Evolutionary conservation across 1,140 invertebrate genomes (phyloP), one percentile per base, ranked within the genome.

Genomic region (Eciton burchellii): DNA sequence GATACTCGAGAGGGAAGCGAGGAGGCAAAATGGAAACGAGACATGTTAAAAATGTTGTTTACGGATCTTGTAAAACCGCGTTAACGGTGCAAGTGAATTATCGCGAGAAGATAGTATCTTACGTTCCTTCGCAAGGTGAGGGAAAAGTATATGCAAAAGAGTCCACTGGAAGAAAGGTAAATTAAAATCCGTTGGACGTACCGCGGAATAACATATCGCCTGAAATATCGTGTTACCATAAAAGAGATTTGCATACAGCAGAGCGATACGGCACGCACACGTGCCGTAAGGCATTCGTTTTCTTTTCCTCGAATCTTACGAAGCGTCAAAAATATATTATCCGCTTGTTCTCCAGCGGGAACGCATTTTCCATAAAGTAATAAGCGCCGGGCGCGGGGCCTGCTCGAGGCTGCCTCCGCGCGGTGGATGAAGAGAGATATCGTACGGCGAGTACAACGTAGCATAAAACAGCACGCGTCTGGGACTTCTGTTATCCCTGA

Each of bases 341-440:
- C 29, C 49, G 52, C 14, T 54, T 19, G 43, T 41, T 41, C 49
- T 6, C 24, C 59, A 11, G 11, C 8, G 54, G 21, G 29, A 12
- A 3, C 21, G 74, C 52, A 70, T 68, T 79, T 79, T 43, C 63
- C 63, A 68, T 79, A 41, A 77, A 77, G 49, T 68, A 79, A 76
- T 76, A 76, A 76, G 45, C 35, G 45, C 72, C 73, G n/a, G n/a
- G 63, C 35, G 49, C n/a, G 62, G 43, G 56, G 35, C 49, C 21
- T 5, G 52, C 24, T 26, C 35, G n/a, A n/a, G n/a, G 35, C 35
- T 35, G 56, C 24, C 41, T 49, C 63, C 16, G 12, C 52, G 12
- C 56, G 68, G 52, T 79, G 49, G 63, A 68, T 70, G 62, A 79
- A 74, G 35, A 68, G 47, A 79, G 63, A 79, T n/a, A n/a, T 45